phyloP scores from a whole-genome alignment of 2,797 vertebrate genomes.

The Fratercula arctica region DNA sequence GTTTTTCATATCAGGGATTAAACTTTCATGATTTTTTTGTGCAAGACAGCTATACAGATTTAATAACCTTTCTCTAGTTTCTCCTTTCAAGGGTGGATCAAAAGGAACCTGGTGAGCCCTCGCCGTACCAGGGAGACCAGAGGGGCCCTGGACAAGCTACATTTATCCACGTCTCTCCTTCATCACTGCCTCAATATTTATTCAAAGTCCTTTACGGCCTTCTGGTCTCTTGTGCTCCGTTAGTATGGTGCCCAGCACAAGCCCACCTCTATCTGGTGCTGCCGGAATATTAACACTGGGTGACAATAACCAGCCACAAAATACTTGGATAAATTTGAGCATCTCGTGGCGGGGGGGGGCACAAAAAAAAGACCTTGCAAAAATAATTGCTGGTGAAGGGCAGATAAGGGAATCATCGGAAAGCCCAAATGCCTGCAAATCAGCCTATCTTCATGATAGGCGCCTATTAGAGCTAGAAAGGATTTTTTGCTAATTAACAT shows the following conservation, averaged over 20 bases:
- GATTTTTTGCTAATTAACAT: constrained; percentile 7
- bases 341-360: neutral
- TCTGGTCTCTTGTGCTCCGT: neutral
- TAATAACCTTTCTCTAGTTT: constrained; percentile 34
- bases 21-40: constrained; percentile 30
- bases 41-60: constrained; percentile 11
- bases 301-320: neutral
- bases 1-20: constrained; percentile 39
- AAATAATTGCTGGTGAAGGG: neutral
- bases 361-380: neutral
- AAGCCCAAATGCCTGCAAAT: neutral
- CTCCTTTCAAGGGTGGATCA: neutral
- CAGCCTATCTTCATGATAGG: neutral
- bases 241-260: neutral
- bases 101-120: neutral
- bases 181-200: neutral
- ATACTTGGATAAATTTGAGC: neutral
- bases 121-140: neutral
- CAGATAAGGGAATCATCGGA: neutral
- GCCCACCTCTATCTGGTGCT: neutral
- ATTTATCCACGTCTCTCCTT: neutral
- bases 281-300: neutral
- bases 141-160: neutral
- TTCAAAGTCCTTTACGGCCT: neutral
- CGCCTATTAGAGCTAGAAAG: neutral